Conservation (phyloP, 2,888 invertebrate species). For the Hermodice carunculata region DNA sequence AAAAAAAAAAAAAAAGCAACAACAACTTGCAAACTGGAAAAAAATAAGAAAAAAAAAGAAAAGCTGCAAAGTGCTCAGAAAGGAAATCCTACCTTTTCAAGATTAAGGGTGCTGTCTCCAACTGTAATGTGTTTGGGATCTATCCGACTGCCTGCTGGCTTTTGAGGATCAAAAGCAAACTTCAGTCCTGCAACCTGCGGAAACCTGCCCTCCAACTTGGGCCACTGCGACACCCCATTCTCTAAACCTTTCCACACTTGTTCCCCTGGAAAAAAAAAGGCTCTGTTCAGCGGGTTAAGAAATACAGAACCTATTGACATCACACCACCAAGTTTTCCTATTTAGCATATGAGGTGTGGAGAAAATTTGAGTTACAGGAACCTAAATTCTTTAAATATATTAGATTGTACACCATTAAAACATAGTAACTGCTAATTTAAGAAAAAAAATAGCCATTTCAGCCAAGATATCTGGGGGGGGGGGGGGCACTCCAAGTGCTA, state of each 20-base stretch:
- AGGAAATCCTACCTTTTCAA: constrained; percentile 69
- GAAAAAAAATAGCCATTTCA: too few species aligned
- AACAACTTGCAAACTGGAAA: neutral
- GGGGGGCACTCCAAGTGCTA: too few species aligned
- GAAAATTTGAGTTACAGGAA: too few species aligned
- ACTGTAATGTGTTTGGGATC: constrained; percentile 82
- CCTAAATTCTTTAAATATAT: too few species aligned
- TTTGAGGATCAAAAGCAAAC: constrained; percentile 72
- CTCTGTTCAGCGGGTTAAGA: too few species aligned
- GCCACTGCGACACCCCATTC: constrained; percentile 88
- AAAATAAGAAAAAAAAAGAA: neutral
- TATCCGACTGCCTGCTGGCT: constrained; percentile 79
- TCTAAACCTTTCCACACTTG: constrained; percentile 80
- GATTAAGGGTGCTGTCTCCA: constrained; percentile 86
- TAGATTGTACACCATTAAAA: too few species aligned
- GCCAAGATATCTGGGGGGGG: too few species aligned
- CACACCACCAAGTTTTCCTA: too few species aligned
- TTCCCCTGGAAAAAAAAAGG: constrained; percentile 33
- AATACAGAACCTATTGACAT: too few species aligned
- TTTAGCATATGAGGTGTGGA: too few species aligned
- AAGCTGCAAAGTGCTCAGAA: neutral
- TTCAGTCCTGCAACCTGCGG: constrained; percentile 81
- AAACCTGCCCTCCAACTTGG: constrained; percentile 89
- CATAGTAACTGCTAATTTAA: too few species aligned
- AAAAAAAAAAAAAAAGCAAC: too few species aligned